These are phyloP conservation scores for Paragorgia papillata DNA, from an alignment of 92 coral and sea anemone genomes.

Conservation along the genomic window DNA sequence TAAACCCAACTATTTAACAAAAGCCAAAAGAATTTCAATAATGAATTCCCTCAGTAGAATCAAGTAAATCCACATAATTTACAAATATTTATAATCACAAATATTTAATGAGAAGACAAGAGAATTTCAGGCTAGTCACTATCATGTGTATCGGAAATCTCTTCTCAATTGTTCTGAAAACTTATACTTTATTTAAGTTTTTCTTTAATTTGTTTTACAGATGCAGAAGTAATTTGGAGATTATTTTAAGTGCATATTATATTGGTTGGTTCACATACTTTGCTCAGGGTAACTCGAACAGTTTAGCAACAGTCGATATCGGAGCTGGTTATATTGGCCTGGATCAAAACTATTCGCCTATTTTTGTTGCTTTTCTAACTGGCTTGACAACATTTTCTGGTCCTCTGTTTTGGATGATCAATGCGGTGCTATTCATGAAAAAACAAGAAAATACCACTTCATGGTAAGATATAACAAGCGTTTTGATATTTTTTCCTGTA, in stretches of 20 bases:
- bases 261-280: conserved; percentile 86
- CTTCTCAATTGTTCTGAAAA: too few relatives aligned
- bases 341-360: conserved; percentile 59
- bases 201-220: conserved; percentile 28
- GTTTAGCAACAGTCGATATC: conserved; percentile 86
- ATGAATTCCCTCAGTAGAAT: too few relatives aligned
- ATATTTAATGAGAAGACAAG: too few relatives aligned
- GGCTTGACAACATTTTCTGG: conserved; percentile 81
- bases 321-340: conserved; percentile 95
- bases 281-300: conserved; percentile 88
- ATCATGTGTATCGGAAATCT: too few relatives aligned
- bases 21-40: too few relatives aligned
- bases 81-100: too few relatives aligned
- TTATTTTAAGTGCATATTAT: conserved; percentile 60
- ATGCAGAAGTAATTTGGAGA: conserved; percentile 50
- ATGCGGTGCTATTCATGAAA: conserved; percentile 67
- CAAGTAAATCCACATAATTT: too few relatives aligned
- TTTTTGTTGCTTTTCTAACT: conserved; percentile 62
- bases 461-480: conserved; percentile 31
- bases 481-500: too few relatives aligned
- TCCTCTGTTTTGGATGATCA: conserved; percentile 76
- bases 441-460: conserved; percentile 33
- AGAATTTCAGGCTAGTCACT: too few relatives aligned
- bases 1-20: too few relatives aligned
- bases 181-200: neutral